These are phyloP conservation scores for Muscina levida DNA, from an alignment of 2,888 invertebrate species.

Conservation along the genomic window DNA sequence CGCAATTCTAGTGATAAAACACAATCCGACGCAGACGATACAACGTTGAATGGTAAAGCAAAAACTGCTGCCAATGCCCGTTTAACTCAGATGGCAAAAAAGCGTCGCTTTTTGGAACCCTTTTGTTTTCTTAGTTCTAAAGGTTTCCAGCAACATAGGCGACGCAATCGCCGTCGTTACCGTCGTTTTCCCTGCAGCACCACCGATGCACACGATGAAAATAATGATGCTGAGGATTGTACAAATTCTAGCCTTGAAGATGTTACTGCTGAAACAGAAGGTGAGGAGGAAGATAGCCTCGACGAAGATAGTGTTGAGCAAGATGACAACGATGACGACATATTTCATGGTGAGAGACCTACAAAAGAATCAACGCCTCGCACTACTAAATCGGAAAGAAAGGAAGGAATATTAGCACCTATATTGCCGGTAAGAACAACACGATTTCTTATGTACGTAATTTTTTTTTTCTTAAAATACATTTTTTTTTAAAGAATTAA, in stretches of 20 bases:
- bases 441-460: too few species aligned
- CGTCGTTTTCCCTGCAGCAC: not conserved
- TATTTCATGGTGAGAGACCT: constrained; percentile 64
- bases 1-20: constrained; percentile 44
- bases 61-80: constrained; percentile 18
- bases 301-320: constrained; percentile 27
- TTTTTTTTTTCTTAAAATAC: too few species aligned
- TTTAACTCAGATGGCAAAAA: constrained; percentile 42
- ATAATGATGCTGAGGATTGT: constrained; percentile 47
- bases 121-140: constrained; percentile 65
- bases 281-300: constrained; percentile 24
- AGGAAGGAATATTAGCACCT: constrained; percentile 60
- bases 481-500: too few species aligned
- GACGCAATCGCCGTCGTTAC: not conserved
- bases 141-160: constrained; percentile 44
- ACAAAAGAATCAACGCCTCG: constrained; percentile 74
- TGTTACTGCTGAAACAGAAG: constrained; percentile 34
- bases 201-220: not conserved
- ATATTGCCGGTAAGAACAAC: constrained; percentile 70
- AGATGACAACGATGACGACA: constrained; percentile 39
- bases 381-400: constrained; percentile 43
- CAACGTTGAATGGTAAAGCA: constrained; percentile 49
- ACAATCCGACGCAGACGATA: constrained; percentile 24
- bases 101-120: constrained; percentile 62
- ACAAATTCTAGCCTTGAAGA: constrained; percentile 42